A percentile compares a stretch with the other conserved stretches of the same genome.
These are phyloP conservation scores for Xylocampa areola DNA, from an alignment of 2,888 invertebrate species.

Conservation along the genomic window DNA sequence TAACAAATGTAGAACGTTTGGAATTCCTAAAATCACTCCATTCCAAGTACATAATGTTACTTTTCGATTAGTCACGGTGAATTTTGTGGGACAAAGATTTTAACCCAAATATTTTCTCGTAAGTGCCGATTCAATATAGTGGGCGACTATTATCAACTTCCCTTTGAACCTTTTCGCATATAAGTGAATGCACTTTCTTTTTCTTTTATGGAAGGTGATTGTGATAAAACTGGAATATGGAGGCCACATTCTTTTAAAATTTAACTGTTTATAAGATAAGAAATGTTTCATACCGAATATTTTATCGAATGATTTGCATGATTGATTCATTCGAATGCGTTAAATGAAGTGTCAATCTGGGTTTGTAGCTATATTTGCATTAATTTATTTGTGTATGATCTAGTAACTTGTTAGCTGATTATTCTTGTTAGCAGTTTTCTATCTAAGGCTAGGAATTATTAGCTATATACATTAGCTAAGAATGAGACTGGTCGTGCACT, in stretches of 20 bases:
- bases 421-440: slow-evolving; percentile 12
- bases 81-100: slow-evolving; percentile 50
- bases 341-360: slow-evolving; percentile 3
- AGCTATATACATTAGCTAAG: background rate
- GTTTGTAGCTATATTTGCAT: background rate
- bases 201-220: slow-evolving; percentile 30
- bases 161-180: slow-evolving; percentile 47
- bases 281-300: no score
- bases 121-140: slow-evolving; percentile 25
- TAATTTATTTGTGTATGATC: slow-evolving; percentile 11
- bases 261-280: slow-evolving; percentile 23
- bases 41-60: slow-evolving; percentile 16
- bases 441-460: background rate
- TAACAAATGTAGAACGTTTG: slow-evolving; percentile 24
- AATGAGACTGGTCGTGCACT: slow-evolving; percentile 4
- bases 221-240: slow-evolving; percentile 30
- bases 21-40: slow-evolving; percentile 22
- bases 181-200: slow-evolving; percentile 45
- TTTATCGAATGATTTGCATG: slow-evolving; percentile 21
- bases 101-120: slow-evolving; percentile 41
- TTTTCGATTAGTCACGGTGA: slow-evolving; percentile 41
- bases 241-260: slow-evolving; percentile 16
- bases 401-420: slow-evolving; percentile 1
- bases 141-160: slow-evolving; percentile 34
- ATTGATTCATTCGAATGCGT: slow-evolving; percentile 28